A percentile compares a stretch with the other conserved stretches of the same genome.
Conservation (phyloP, 2,888 invertebrate genomes). For the Lasioglossum marginatum region DNA sequence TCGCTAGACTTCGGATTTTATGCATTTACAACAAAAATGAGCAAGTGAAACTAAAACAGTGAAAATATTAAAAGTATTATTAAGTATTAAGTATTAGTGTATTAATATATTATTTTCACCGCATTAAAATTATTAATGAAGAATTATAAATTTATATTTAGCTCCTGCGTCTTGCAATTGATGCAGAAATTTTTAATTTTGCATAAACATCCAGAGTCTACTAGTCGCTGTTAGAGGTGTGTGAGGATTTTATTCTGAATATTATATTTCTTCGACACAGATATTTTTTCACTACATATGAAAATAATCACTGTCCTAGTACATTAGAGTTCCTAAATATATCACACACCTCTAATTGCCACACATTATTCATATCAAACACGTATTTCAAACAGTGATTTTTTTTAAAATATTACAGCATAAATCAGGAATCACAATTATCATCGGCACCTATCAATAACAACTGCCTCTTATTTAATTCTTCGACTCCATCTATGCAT, state of each 20-base stretch:
- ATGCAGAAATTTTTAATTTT: too few species aligned
- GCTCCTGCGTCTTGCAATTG: too few species aligned
- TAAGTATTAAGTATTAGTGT: too few species aligned
- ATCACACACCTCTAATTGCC: background rate
- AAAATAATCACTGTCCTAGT: too few species aligned
- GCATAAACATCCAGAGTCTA: background rate
- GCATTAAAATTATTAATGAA: too few species aligned
- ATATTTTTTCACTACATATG: too few species aligned
- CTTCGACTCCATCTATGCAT: background rate
- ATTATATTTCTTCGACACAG: too few species aligned
- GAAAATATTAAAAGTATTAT: too few species aligned
- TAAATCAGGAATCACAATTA: constrained; percentile 31
- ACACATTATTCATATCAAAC: background rate
- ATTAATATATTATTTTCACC: too few species aligned
- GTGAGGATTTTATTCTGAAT: background rate
- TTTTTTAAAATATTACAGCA: constrained; percentile 26
- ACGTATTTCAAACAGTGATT: background rate
- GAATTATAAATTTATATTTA: too few species aligned
- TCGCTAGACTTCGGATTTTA: background rate
- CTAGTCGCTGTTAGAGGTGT: background rate
- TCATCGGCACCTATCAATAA: background rate
- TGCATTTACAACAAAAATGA: too few species aligned
- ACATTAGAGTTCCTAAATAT: background rate
- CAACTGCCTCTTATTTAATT: constrained; percentile 17
- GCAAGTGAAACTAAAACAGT: too few species aligned